Conservation (phyloP, 2,113 vertebrate genomes). For the Sialia sialis region DNA sequence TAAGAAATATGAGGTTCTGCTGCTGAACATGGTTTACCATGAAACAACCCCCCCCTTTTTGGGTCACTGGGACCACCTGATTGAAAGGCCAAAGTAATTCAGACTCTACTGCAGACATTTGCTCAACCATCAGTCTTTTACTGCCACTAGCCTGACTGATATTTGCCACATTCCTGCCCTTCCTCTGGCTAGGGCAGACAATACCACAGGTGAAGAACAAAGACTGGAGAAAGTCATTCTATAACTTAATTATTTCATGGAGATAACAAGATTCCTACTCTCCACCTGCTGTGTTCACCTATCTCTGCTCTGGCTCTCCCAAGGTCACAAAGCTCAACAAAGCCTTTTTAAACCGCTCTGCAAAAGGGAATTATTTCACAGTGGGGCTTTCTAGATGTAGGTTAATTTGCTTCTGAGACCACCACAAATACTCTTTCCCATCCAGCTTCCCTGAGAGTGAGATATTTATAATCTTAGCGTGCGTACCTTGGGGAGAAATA, state of each 20-base stretch:
- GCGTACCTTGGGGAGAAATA: not conserved
- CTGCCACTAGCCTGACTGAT: not conserved
- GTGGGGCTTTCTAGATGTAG: not conserved
- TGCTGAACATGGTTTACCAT: not conserved
- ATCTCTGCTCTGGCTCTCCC: not conserved
- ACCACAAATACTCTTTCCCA: not conserved
- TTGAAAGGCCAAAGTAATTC: not conserved
- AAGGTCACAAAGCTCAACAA: not conserved
- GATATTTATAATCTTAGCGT: not conserved
- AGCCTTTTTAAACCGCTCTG: not conserved
- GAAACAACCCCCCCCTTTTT: not conserved
- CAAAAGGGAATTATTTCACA: not conserved
- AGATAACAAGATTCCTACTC: not conserved
- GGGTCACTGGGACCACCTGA: not conserved
- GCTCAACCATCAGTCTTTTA: not conserved
- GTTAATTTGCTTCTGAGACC: not conserved
- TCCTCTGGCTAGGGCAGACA: not conserved
- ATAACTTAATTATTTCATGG: not conserved
- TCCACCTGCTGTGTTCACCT: not conserved
- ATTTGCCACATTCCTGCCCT: not conserved
- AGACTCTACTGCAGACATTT: not conserved
- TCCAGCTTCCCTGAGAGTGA: not conserved
- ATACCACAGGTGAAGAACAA: not conserved
- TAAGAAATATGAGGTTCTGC: not conserved
- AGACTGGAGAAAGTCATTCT: not conserved